Evolutionary conservation across 2,797 vertebrate species (phyloP), one percentile per base, ranked within the genome.

Genomic region (Leucoraja ocellata): DNA sequence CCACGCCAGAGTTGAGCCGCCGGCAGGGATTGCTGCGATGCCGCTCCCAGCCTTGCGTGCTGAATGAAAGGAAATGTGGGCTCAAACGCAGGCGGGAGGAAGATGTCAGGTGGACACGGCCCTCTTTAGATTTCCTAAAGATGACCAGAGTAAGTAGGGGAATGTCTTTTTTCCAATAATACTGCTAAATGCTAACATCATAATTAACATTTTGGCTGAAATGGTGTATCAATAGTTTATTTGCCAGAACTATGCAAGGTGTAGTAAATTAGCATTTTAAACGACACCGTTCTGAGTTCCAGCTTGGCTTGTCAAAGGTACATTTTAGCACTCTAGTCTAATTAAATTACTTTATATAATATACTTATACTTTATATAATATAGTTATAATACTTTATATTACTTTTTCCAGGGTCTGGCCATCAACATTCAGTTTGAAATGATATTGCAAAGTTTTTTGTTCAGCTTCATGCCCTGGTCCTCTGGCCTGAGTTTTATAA

Each of bases 121-220:
- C 96, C 1, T 97, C 96, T 3, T 95, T 97, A 95, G 96, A 97
- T 96, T 97, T 97, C 94, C 95, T 97, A 93, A 97, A 97, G 95
- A 97, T 97, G 97, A 97, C 97, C 8, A 95, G 95, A 96, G 97
- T 97, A 96, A 96, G 96, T 95, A 92, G 0, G 68, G 58, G 39
- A 76, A 93, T 65, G 74, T 71, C 93, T 36, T 16, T 93, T 3
- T 1, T 74, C 14, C 36, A 13, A 9, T 11, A 3, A 13, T 6
- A 4, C 1, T 5, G 39, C 63, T 0, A 74, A 91, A 74, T 88
- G 84, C 8, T 88, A 65, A 88, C 65, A 63, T 91, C 71, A 71
- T 86, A n/a, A 14, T 71, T 83, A 36, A 18, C 2, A n/a, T 68
- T 83, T 46, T 8, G 1, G 14, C 32, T 68, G n/a, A 88, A 8